Evolutionary conservation across 30 jellyfish, hydroid and myxozoan genomes (phyloP), one percentile per base, ranked within the genome.

Genomic region (Aurelia sp.): DNA sequence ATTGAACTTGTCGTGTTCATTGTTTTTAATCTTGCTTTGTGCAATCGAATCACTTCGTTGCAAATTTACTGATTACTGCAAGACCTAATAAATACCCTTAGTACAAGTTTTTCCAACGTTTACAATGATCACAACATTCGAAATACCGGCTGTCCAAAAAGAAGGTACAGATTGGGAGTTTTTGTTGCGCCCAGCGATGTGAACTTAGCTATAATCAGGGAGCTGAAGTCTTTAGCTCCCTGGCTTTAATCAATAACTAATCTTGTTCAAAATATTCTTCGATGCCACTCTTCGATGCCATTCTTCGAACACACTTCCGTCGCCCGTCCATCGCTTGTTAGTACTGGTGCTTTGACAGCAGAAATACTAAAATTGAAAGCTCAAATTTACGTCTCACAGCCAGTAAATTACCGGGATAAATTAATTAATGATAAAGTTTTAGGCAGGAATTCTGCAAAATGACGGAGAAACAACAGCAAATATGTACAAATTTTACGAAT

Each of bases 371-470:
- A 3, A 0, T 6, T 65, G 13, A 65, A 65, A 65, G 5, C 44
- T 65, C 76, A 65, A 65, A n/a, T 31, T 65, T 65, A 57, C 76
- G 19, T 65, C 76, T 2, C 33, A 27, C 33, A 27, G 33, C 33
- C 2, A 27, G 33, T 27, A 2, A 27, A 27, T n/a, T n/a, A n/a
- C n/a, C n/a, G n/a, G n/a, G n/a, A n/a, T n/a, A n/a, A n/a, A n/a
- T n/a, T n/a, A n/a, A n/a, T 27, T 27, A 27, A 27, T 27, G 33
- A 27, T 27, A 27, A 27, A 27, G 33, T 27, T 0, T 1, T 27
- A 27, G 33, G 33, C 33, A 27, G 33, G 33, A 27, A 27, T 27
- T 0, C 33, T 2, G 33, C 33, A 27, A 27, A 27, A 27, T 27
- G 33, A 27, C 33, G 33, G 33, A 27, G 1, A 27, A 27, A 27